phyloP scores from a whole-genome alignment of 2,888 invertebrate genomes.

The Ochropacha duplaris region DNA sequence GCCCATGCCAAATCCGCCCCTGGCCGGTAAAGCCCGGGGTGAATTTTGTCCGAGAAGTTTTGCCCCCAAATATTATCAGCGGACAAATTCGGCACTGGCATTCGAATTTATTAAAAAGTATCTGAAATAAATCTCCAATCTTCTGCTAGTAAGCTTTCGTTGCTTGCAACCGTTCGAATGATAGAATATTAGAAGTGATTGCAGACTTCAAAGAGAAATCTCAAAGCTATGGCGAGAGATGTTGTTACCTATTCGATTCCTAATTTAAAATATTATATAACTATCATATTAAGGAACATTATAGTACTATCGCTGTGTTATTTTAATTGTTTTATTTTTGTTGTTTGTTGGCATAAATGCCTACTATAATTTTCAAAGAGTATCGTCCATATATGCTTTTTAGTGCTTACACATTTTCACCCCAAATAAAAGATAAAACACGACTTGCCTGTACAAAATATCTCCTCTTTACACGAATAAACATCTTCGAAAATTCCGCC shows the following conservation, averaged over 20 bases:
- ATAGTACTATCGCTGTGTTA: no score
- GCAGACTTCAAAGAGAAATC: not conserved
- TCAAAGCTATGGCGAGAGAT: not conserved
- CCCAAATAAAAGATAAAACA: not conserved
- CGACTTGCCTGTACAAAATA: conserved; percentile 6
- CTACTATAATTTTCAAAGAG: no score
- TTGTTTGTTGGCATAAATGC: no score
- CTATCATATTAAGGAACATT: no score
- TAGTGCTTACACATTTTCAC: not conserved
- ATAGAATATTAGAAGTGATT: not conserved
- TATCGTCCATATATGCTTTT: not conserved
- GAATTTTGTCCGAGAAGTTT: conserved; percentile 1
- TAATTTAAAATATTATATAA: no score
- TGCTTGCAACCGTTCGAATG: not conserved
- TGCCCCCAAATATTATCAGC: conserved; percentile 5
- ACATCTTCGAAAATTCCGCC: conserved; percentile 42
- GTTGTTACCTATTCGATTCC: not conserved
- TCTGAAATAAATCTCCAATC: conserved; percentile 4
- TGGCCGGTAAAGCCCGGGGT: conserved; percentile 9
- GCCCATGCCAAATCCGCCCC: conserved; percentile 27
- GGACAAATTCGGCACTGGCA: conserved; percentile 2
- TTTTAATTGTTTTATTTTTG: no score
- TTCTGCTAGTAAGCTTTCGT: not conserved
- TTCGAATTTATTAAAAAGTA: conserved; percentile 5
- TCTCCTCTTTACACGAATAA: conserved; percentile 14